A percentile compares a stretch with the other conserved stretches of the same genome.
phyloP scores from a whole-genome alignment of 2,797 vertebrate species.

The Octomys mimax region DNA sequence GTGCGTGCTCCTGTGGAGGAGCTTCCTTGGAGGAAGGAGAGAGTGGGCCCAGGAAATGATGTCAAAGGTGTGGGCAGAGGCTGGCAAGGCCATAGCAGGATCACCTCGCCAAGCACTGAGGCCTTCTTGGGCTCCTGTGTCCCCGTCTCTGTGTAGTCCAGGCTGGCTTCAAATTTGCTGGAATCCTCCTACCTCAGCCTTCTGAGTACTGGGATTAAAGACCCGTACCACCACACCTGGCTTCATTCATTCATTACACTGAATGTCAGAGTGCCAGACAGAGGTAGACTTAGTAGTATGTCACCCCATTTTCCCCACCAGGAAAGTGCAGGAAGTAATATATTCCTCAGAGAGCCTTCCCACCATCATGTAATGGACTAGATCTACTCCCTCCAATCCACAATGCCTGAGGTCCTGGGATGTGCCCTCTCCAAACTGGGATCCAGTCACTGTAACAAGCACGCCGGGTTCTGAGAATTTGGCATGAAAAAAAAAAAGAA shows the following conservation, averaged over 20 bases:
- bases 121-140: accelerated
- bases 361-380: neutral
- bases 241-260: neutral
- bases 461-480: neutral
- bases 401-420: neutral
- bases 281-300: neutral
- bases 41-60: neutral
- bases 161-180: neutral
- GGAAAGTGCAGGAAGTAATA: neutral
- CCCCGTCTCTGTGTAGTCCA: neutral
- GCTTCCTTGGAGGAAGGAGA: neutral
- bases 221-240: neutral
- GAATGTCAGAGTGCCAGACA: neutral
- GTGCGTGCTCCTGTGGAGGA: neutral
- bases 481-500: no score
- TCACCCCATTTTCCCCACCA: neutral
- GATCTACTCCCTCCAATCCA: neutral
- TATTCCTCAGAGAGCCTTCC: neutral
- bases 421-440: neutral
- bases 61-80: neutral
- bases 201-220: neutral
- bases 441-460: neutral
- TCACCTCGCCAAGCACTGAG: neutral
- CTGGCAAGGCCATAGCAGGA: neutral
- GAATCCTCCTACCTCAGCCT: neutral